Conservation (phyloP, 2,113 vertebrate genomes). For the Bostrychus sinensis region DNA sequence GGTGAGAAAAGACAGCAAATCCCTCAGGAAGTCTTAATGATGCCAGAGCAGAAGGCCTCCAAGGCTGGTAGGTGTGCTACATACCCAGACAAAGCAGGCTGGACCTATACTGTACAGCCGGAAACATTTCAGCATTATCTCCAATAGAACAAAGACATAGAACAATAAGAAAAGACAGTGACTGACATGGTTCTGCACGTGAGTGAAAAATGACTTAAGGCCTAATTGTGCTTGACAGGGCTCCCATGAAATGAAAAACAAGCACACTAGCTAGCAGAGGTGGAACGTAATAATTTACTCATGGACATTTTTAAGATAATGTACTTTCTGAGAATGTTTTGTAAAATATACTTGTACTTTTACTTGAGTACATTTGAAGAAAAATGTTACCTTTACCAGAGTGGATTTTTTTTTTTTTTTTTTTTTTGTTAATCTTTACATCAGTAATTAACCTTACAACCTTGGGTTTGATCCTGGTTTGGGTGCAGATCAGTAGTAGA, state of each 20-base stretch:
- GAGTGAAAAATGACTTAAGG: slow-evolving; percentile 20
- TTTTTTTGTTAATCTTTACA: too few species aligned
- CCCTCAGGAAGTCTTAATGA: slow-evolving; percentile 63
- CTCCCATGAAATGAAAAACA: slow-evolving; percentile 15
- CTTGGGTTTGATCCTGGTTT: too few species aligned
- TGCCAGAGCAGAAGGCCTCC: slow-evolving; percentile 51
- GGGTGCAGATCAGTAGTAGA: too few species aligned
- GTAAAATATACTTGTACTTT: too few species aligned
- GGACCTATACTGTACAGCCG: slow-evolving; percentile 16
- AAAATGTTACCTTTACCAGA: too few species aligned
- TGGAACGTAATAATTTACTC: too few species aligned
- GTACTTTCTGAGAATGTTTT: too few species aligned
- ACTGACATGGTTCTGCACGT: slow-evolving; percentile 37
- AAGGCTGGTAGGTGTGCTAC: slow-evolving; percentile 44
- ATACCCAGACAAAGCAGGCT: slow-evolving; percentile 14
- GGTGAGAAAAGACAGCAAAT: slow-evolving; percentile 55
- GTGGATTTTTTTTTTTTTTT: not conserved
- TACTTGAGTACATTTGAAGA: too few species aligned
- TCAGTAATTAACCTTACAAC: too few species aligned
- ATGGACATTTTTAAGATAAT: too few species aligned
- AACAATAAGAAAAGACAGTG: slow-evolving; percentile 22
- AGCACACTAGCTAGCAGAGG: slow-evolving; percentile 10
- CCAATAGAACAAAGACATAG: slow-evolving; percentile 24
- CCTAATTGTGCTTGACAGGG: slow-evolving; percentile 30
- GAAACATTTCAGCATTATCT: slow-evolving; percentile 29